Percentiles rank a stretch among this genome's conserved stretches.
These are phyloP conservation scores for Spialia ferax DNA, from an alignment of 2,888 invertebrate species.

Conservation along the genomic window DNA sequence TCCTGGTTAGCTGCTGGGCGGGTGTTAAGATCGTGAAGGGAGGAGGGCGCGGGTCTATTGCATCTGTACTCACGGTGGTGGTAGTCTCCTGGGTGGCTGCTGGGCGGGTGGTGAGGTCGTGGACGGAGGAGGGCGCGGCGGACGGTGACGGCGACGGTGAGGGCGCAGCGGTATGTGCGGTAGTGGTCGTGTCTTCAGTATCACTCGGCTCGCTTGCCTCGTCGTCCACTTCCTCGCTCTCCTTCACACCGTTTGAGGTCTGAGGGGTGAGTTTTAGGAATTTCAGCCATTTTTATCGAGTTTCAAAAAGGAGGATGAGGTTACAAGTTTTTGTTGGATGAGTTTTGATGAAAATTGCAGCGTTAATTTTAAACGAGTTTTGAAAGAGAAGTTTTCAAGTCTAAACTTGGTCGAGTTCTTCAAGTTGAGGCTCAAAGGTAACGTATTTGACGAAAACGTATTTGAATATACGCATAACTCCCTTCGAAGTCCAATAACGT, in stretches of 20 bases:
- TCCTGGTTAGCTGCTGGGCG: too few species aligned
- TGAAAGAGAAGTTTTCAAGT: too few species aligned
- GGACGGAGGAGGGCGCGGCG: constrained; percentile 60
- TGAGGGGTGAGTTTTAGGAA: constrained; percentile 45
- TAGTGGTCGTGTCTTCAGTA: constrained; percentile 60
- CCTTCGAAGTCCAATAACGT: too few species aligned
- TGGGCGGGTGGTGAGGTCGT: constrained; percentile 67
- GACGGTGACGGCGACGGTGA: constrained; percentile 61
- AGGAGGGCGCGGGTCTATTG: background rate
- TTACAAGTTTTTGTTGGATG: too few species aligned
- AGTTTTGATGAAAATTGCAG: too few species aligned
- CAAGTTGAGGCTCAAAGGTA: too few species aligned
- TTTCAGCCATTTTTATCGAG: background rate
- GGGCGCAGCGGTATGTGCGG: constrained; percentile 55
- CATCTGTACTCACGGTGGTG: constrained; percentile 65
- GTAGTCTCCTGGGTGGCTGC: constrained; percentile 72
- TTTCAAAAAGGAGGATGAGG: too few species aligned
- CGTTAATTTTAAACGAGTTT: too few species aligned
- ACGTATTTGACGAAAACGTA: too few species aligned
- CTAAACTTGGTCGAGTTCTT: too few species aligned
- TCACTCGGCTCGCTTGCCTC: constrained; percentile 73
- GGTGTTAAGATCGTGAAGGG: too few species aligned
- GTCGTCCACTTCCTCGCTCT: constrained; percentile 75
- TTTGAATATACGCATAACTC: too few species aligned
- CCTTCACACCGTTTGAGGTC: constrained; percentile 80